Evolutionary conservation across 2,797 vertebrate genomes (phyloP), one percentile per base, ranked within the genome.

Genomic region (Limnodromus scolopaceus): DNA sequence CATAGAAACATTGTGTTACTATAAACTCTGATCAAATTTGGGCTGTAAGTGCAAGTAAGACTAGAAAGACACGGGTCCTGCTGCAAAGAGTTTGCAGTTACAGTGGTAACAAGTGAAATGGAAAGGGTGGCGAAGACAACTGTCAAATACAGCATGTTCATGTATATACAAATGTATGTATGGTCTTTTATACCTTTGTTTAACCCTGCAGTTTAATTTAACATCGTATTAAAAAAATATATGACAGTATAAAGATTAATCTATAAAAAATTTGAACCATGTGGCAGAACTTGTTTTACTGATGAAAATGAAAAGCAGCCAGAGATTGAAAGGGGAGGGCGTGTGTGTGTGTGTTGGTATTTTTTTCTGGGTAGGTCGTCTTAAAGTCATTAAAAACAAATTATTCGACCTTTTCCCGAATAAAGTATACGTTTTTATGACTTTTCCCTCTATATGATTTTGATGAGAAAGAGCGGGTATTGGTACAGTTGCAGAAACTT

Each of bases 181-280:
- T 36, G 61, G 51, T 64, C 22, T 51, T n/a, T 71, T 6, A 48
- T 36, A 49, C 5, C 9, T 14, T 77, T 91, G 11, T 89, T 92
- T 91, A 79, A 87, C 63, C 43, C 64, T 83, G 48, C 9, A 25
- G 48, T 77, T 84, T 70, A 74, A 60, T 87, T 91, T 82, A 77
- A 74, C 20, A n/a, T 77, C 22, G 6, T 55, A 53, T 24, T 48
- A 48, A 87, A 65, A 72, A 69, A 75, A 93, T 69, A 60, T 6
- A 38, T n/a, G 51, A 72, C 45, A 92, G 53, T 61, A 80, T 80
- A 91, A 90, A 89, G 65, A 63, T 81, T 81, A 74, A 68, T 92
- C 54, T 91, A 28, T 81, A 57, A 93, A 94, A 43, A 48, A 89
- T 85, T 83, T 91, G 63, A 97, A 93, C 92, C 71, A 74, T 81